These are phyloP conservation scores for Carollia perspicillata DNA, from an alignment of 2,113 vertebrate species.

Conservation along the genomic window DNA sequence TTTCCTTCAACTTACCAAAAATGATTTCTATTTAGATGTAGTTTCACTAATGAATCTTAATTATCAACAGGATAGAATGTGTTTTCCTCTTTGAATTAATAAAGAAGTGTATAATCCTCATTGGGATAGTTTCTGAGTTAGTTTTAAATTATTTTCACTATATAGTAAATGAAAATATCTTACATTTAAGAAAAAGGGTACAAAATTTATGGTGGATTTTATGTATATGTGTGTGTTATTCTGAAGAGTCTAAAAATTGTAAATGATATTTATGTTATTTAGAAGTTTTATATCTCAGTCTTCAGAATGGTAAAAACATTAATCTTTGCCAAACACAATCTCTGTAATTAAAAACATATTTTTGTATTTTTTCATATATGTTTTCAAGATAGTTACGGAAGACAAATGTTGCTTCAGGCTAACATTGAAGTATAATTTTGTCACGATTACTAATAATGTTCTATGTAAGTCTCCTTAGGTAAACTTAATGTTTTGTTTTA, in stretches of 20 bases:
- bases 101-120: neutral
- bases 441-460: constrained; percentile 66
- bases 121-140: neutral
- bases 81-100: constrained; percentile 11
- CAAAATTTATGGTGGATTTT: constrained; percentile 17
- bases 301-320: constrained; percentile 68
- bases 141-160: neutral
- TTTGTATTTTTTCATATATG: constrained; percentile 75
- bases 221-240: neutral
- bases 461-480: neutral
- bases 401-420: constrained; percentile 71
- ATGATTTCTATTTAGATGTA: neutral
- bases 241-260: constrained; percentile 40
- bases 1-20: neutral
- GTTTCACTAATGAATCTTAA: neutral
- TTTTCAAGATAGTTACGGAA: constrained; percentile 76
- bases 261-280: constrained; percentile 48
- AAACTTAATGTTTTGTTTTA: constrained; percentile 31
- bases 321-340: constrained; percentile 75
- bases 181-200: constrained; percentile 7
- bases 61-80: neutral
- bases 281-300: constrained; percentile 61
- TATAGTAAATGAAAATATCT: neutral
- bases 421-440: constrained; percentile 71
- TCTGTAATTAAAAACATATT: constrained; percentile 77